phyloP scores from a whole-genome alignment of 1,140 invertebrate genomes.

The Hyles vespertilio region DNA sequence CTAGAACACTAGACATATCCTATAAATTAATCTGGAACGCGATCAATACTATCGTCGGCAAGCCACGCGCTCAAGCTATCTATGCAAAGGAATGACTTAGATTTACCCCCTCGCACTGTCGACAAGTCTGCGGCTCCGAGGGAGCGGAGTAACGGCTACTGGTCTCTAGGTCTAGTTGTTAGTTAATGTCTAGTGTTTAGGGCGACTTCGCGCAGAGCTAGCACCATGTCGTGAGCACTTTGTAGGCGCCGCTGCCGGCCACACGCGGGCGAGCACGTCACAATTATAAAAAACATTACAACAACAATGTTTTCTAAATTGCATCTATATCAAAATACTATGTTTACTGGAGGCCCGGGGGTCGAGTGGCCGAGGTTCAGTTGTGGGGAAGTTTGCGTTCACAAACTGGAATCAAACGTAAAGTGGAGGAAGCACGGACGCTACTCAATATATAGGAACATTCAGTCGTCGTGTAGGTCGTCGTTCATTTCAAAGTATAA shows the following conservation, averaged over 20 bases:
- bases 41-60: conserved; percentile 13
- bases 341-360: too few species aligned
- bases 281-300: neutral
- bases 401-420: too few species aligned
- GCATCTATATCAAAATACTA: too few species aligned
- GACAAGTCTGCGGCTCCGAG: conserved; percentile 6
- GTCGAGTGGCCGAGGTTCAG: too few species aligned
- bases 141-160: neutral
- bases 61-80: conserved; percentile 34
- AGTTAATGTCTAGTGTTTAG: too few species aligned
- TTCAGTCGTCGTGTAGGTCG: conserved; percentile 36
- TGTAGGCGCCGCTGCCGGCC: too few species aligned
- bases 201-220: neutral
- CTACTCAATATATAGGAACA: conserved; percentile 38
- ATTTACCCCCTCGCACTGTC: conserved; percentile 29
- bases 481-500: conserved; percentile 29
- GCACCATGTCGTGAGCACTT: too few species aligned
- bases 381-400: too few species aligned
- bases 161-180: too few species aligned
- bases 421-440: conserved; percentile 7
- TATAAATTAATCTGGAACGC: conserved; percentile 6
- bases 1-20: neutral
- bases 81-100: conserved; percentile 54
- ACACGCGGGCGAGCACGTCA: neutral
- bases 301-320: too few species aligned